Conservation (phyloP, 2,113 vertebrate species). For the Atractosteus spatula region DNA sequence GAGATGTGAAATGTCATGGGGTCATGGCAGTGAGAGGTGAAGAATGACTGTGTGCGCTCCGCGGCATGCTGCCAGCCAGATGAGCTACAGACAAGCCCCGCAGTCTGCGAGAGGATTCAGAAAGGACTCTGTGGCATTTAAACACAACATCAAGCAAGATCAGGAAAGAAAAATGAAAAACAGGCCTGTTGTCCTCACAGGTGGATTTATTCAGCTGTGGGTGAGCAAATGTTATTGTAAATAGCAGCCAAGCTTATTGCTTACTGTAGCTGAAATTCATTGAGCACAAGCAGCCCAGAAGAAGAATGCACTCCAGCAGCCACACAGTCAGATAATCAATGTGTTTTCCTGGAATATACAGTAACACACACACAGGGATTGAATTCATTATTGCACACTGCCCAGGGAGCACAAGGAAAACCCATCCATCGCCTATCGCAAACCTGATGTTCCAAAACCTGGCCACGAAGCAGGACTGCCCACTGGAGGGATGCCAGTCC, state of each 20-base stretch:
- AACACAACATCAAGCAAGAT: conserved; percentile 21
- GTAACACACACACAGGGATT: too few species aligned
- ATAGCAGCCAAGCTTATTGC: conserved; percentile 35
- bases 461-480: too few species aligned
- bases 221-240: conserved; percentile 23
- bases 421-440: too few species aligned
- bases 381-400: too few species aligned
- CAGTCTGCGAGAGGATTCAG: conserved; percentile 39
- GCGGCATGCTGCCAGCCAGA: conserved; percentile 47
- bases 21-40: too few species aligned
- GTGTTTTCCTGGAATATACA: too few species aligned
- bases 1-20: too few species aligned
- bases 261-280: conserved; percentile 45
- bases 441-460: too few species aligned
- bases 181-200: conserved; percentile 13
- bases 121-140: conserved; percentile 31
- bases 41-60: too few species aligned
- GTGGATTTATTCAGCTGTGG: conserved; percentile 15
- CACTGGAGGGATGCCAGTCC: too few species aligned
- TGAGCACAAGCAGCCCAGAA: conserved; percentile 35
- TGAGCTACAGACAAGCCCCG: conserved; percentile 44
- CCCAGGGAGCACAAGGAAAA: too few species aligned
- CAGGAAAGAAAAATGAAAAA: conserved; percentile 7
- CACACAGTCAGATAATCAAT: too few species aligned
- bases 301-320: conserved; percentile 10